Percentiles rank a stretch among this genome's conserved stretches.
phyloP scores from a whole-genome alignment of 30 jellyfish, hydroid and myxozoan genomes.

The Aurelia coerulea region DNA sequence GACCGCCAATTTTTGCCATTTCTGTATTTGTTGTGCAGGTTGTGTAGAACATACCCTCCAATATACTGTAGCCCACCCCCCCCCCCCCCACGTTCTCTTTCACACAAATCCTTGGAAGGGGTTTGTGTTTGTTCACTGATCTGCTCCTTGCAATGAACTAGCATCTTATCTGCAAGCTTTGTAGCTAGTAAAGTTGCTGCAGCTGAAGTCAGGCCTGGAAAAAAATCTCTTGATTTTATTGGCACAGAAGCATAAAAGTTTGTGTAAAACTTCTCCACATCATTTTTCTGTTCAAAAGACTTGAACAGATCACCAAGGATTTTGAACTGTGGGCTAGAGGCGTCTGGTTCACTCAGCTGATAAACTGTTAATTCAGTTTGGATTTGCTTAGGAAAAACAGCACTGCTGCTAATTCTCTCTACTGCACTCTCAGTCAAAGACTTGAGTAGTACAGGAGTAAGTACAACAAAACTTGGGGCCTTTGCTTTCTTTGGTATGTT shows the following conservation, averaged over 20 bases:
- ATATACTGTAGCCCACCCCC: not conserved
- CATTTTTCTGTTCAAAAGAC: no score
- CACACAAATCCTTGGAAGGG: conserved; percentile 8
- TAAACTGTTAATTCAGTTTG: no score
- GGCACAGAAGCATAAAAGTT: conserved; percentile 7
- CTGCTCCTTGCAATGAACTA: conserved; percentile 1
- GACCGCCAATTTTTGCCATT: not conserved
- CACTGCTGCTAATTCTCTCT: no score
- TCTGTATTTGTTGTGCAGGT: conserved; percentile 38
- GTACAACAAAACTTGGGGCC: no score
- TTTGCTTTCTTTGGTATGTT: no score
- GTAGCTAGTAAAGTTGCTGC: conserved; percentile 32
- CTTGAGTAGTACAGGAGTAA: no score
- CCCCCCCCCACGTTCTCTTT: conserved; percentile 4
- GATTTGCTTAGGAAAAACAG: no score
- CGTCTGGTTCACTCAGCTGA: no score
- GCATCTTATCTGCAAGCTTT: conserved; percentile 22
- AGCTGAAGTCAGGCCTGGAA: conserved; percentile 8
- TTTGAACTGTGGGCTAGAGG: no score
- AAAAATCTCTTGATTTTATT: not conserved
- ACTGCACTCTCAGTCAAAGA: no score
- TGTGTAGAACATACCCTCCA: not conserved
- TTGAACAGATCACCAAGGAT: no score
- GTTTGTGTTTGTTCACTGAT: not conserved
- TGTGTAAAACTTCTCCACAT: conserved; percentile 22